A percentile compares a stretch with the other conserved stretches of the same genome.
These are phyloP conservation scores for Acanthurus tractus DNA, from an alignment of 2,797 vertebrate genomes.

Conservation along the genomic window DNA sequence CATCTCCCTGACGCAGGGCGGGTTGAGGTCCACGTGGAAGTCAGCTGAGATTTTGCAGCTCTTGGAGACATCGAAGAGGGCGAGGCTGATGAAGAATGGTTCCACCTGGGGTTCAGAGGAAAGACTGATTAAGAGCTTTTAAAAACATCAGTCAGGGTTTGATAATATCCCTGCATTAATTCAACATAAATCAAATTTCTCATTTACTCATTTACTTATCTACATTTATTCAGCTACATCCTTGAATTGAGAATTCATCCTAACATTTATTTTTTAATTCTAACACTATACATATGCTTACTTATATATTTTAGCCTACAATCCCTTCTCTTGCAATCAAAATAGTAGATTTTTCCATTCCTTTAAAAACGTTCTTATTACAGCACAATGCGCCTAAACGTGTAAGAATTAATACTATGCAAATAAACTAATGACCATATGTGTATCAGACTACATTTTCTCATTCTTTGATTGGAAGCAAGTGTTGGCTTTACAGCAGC, in stretches of 20 bases:
- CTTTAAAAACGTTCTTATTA: background rate
- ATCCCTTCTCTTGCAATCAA: background rate
- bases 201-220: background rate
- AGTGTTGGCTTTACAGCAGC: background rate
- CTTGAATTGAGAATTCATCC: background rate
- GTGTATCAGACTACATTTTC: too few relatives aligned
- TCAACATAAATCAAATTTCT: background rate
- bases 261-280: background rate
- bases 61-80: slow-evolving; percentile 93
- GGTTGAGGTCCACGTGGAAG: slow-evolving; percentile 96
- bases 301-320: background rate
- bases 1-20: slow-evolving; percentile 91
- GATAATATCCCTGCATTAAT: background rate
- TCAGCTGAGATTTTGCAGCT: slow-evolving; percentile 97
- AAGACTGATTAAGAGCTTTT: background rate
- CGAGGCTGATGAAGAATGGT: slow-evolving; percentile 95
- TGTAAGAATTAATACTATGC: background rate
- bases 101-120: slow-evolving; percentile 87
- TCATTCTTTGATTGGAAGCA: slow-evolving; percentile 3
- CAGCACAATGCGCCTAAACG: background rate
- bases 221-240: background rate
- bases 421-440: background rate
- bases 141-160: background rate
- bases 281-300: too few relatives aligned
- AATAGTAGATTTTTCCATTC: background rate